A percentile compares a stretch with the other conserved stretches of the same genome.
phyloP scores from a whole-genome alignment of 2,797 vertebrate genomes.

The Tadarida brasiliensis region DNA sequence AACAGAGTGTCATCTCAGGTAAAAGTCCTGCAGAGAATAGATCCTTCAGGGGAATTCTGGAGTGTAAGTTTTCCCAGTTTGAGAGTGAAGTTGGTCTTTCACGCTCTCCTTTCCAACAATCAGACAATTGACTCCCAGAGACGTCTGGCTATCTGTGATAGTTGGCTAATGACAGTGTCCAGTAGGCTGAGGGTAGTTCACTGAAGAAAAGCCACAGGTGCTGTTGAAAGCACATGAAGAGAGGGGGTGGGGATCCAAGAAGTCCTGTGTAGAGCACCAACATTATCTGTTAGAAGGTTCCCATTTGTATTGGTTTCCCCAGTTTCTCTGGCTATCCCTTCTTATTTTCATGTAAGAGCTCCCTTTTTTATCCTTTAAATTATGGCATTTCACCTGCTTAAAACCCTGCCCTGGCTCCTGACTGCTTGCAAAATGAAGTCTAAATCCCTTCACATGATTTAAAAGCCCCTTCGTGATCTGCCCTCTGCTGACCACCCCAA shows the following conservation, averaged over 20 bases:
- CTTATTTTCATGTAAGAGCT: background rate
- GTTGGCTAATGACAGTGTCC: background rate
- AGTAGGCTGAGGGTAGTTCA: background rate
- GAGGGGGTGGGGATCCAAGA: background rate
- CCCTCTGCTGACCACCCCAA: background rate
- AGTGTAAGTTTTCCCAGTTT: background rate
- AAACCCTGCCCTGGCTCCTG: background rate
- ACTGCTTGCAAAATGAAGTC: slow-evolving; percentile 8
- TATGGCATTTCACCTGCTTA: background rate
- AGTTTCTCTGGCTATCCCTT: background rate
- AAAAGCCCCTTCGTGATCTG: background rate
- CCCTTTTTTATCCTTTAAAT: background rate
- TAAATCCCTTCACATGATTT: background rate
- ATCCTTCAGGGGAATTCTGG: background rate
- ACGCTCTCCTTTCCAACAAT: background rate
- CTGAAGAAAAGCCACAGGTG: background rate
- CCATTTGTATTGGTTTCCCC: background rate
- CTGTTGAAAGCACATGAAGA: background rate
- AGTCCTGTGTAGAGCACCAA: background rate
- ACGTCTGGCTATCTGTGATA: background rate
- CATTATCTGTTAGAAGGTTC: background rate
- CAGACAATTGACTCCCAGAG: background rate
- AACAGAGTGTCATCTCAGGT: background rate
- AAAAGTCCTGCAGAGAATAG: background rate
- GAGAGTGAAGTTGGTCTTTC: background rate